phyloP scores from a whole-genome alignment of 2,113 vertebrate species.

The Tragelaphus scriptus region DNA sequence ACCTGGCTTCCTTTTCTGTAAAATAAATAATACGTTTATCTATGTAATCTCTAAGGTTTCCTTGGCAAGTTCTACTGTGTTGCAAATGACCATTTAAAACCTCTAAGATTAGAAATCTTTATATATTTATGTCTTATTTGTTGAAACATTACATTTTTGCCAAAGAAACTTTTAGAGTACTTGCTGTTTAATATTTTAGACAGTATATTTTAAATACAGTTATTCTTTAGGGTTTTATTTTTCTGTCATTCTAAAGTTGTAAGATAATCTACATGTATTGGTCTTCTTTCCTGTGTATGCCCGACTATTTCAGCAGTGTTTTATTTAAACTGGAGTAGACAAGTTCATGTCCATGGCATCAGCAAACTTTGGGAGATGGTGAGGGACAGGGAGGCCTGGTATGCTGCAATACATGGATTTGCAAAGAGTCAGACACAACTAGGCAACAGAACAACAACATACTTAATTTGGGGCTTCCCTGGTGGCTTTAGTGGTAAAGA shows the following conservation, averaged over 20 bases:
- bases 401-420: neutral
- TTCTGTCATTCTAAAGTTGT: neutral
- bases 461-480: neutral
- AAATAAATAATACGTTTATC: neutral
- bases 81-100: neutral
- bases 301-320: neutral
- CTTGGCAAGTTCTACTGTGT: neutral
- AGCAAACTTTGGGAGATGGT: neutral
- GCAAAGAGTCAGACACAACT: neutral
- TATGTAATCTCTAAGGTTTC: neutral
- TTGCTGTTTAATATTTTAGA: neutral
- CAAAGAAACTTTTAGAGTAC: neutral
- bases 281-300: neutral
- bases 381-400: neutral
- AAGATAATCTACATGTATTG: neutral
- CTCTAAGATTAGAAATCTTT: neutral
- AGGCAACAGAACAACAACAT: neutral
- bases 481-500: neutral
- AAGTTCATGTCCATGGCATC: neutral
- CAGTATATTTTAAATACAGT: neutral
- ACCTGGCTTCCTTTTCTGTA: neutral
- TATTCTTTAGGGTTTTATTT: slow-evolving; percentile 10
- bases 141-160: slow-evolving; percentile 3
- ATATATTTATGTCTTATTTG: neutral
- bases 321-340: neutral